A percentile compares a stretch with the other conserved stretches of the same genome.
Evolutionary conservation across 2,113 vertebrate species (phyloP).

Genomic region (Bothrops jararaca): DNA sequence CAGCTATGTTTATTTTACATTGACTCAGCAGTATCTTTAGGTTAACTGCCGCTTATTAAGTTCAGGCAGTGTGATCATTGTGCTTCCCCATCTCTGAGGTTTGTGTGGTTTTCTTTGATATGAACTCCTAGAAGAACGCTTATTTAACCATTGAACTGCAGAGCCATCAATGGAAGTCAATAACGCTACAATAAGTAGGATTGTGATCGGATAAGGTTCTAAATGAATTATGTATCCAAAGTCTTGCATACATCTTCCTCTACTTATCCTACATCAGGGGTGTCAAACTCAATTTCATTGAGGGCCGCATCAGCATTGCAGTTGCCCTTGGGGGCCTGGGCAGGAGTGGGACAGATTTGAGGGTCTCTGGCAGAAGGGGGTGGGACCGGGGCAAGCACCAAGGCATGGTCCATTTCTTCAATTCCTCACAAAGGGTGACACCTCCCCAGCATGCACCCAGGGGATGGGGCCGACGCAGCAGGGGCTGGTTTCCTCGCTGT

Average conservation of each 20-base stretch:
- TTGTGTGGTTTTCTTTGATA: not conserved
- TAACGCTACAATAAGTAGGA: not conserved
- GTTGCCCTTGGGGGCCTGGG: no score
- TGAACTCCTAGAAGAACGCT: not conserved
- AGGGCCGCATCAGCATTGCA: no score
- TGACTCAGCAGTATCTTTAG: slow-evolving; percentile 73
- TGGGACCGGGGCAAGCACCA: no score
- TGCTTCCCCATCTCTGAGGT: slow-evolving; percentile 34
- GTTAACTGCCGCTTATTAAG: slow-evolving; percentile 78
- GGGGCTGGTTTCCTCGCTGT: no score
- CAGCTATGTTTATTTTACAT: slow-evolving; percentile 79
- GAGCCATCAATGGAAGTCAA: not conserved
- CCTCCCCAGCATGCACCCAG: no score
- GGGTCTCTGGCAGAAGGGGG: no score
- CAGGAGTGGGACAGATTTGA: no score
- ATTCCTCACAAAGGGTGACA: no score
- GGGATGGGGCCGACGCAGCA: no score
- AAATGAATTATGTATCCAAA: not conserved
- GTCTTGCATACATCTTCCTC: not conserved
- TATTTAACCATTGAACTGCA: not conserved
- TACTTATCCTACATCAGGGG: not conserved
- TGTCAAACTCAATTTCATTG: no score
- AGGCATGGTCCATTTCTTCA: no score
- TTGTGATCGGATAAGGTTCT: not conserved
- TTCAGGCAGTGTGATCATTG: slow-evolving; percentile 72